Percentiles rank a stretch among this genome's conserved stretches.
Evolutionary conservation across 2,888 invertebrate genomes (phyloP).

Genomic region (Neoascia interrupta): DNA sequence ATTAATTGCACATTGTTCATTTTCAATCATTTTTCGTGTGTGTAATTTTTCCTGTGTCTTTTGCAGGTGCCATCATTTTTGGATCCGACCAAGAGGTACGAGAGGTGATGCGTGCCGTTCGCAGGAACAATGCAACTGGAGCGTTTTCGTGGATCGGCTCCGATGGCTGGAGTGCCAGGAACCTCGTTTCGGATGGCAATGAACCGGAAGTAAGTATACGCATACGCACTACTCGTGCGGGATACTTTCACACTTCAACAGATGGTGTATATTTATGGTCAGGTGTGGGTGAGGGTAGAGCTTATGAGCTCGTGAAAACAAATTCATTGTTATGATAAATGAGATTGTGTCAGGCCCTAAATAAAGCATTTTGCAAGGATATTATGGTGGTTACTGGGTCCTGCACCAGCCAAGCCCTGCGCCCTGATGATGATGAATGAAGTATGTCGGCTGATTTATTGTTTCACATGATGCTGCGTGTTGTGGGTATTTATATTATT

Average conservation of each 20-base stretch:
- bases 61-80: slow-evolving; percentile 94
- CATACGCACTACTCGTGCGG: background rate
- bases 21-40: too few relatives aligned
- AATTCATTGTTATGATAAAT: slow-evolving; percentile 55
- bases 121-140: slow-evolving; percentile 91
- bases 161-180: slow-evolving; percentile 96
- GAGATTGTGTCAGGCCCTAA: slow-evolving; percentile 31
- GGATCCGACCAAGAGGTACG: slow-evolving; percentile 98
- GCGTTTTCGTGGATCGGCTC: slow-evolving; percentile 97
- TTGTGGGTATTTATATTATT: slow-evolving; percentile 29
- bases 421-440: slow-evolving; percentile 36
- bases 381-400: slow-evolving; percentile 13
- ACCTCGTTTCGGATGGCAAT: slow-evolving; percentile 91
- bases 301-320: slow-evolving; percentile 37
- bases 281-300: slow-evolving; percentile 1
- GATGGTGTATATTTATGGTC: too few relatives aligned
- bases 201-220: slow-evolving; percentile 85
- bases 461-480: slow-evolving; percentile 24
- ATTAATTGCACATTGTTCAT: background rate
- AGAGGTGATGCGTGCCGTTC: slow-evolving; percentile 95
- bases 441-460: slow-evolving; percentile 49
- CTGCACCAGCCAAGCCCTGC: background rate
- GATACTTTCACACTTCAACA: slow-evolving; percentile 11
- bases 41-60: background rate
- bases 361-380: slow-evolving; percentile 35